phyloP scores from a whole-genome alignment of 2,797 vertebrate genomes.

The Chanos chanos region DNA sequence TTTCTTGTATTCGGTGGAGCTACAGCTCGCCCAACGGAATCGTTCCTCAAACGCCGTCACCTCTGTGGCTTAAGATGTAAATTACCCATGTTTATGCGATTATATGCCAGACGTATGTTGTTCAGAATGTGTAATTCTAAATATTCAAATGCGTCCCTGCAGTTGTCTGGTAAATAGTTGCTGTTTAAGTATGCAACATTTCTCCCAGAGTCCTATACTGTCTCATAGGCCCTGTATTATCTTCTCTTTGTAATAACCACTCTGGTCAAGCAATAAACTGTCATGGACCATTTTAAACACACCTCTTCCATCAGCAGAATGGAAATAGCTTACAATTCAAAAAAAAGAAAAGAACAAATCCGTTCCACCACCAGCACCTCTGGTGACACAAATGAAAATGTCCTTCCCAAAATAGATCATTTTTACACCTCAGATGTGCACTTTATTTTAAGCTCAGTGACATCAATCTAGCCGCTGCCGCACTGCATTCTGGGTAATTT shows the following conservation, averaged over 20 bases:
- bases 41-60: too few relatives aligned
- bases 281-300: slow-evolving; percentile 60
- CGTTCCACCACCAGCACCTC: slow-evolving; percentile 64
- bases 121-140: too few relatives aligned
- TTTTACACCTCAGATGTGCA: slow-evolving; percentile 72
- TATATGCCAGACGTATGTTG: too few relatives aligned
- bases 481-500: too few relatives aligned
- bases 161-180: too few relatives aligned
- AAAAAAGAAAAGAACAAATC: slow-evolving; percentile 29
- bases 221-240: neutral
- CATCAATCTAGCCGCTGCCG: slow-evolving; percentile 66
- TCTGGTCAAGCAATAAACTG: slow-evolving; percentile 53
- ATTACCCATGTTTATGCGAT: too few relatives aligned
- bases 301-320: slow-evolving; percentile 56
- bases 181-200: too few relatives aligned
- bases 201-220: too few relatives aligned
- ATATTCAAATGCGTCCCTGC: too few relatives aligned
- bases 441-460: slow-evolving; percentile 71
- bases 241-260: slow-evolving; percentile 1
- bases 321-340: slow-evolving; percentile 57
- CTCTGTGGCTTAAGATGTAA: too few relatives aligned
- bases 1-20: too few relatives aligned
- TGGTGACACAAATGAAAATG: slow-evolving; percentile 69
- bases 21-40: too few relatives aligned
- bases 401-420: slow-evolving; percentile 73